Percentiles rank a stretch among this genome's conserved stretches.
Evolutionary conservation across 2,797 vertebrate species (phyloP).

Genomic region (Ceyx erithaca): DNA sequence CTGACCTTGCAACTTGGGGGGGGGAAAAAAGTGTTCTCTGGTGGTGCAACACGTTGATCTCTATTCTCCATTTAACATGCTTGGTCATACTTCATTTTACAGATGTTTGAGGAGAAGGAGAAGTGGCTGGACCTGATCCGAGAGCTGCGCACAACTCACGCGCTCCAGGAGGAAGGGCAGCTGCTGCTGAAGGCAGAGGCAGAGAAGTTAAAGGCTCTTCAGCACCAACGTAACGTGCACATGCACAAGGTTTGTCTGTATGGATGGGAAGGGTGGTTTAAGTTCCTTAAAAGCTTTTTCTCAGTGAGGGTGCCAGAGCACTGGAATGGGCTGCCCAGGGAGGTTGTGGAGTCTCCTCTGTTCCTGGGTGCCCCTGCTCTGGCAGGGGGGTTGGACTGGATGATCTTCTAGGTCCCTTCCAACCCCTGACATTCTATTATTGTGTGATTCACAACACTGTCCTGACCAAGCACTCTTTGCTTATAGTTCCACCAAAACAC

Average conservation of each 20-base stretch:
- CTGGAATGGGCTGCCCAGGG: no score
- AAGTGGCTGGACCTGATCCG: conserved; percentile 85
- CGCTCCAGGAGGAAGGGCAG: conserved; percentile 84
- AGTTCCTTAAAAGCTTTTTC: no score
- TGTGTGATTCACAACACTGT: not conserved
- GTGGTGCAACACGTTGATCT: not conserved
- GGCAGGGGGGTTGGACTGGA: no score
- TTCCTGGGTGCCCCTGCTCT: no score
- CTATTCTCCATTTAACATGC: not conserved
- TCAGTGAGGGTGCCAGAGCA: no score
- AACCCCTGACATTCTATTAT: no score
- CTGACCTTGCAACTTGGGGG: not conserved
- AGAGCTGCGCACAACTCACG: conserved; percentile 86
- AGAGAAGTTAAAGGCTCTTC: conserved; percentile 76
- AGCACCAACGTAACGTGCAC: conserved; percentile 76
- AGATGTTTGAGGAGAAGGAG: conserved; percentile 92
- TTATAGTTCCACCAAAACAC: not conserved
- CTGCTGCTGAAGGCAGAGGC: conserved; percentile 81
- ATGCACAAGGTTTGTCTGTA: conserved; percentile 79
- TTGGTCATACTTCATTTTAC: conserved; percentile 24
- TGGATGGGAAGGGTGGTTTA: not conserved
- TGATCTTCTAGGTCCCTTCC: no score
- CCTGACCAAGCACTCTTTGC: not conserved
- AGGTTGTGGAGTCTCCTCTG: no score
- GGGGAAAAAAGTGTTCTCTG: not conserved